phyloP scores from a whole-genome alignment of 2,888 invertebrate species.

The Eueremaeus valkanovi region DNA sequence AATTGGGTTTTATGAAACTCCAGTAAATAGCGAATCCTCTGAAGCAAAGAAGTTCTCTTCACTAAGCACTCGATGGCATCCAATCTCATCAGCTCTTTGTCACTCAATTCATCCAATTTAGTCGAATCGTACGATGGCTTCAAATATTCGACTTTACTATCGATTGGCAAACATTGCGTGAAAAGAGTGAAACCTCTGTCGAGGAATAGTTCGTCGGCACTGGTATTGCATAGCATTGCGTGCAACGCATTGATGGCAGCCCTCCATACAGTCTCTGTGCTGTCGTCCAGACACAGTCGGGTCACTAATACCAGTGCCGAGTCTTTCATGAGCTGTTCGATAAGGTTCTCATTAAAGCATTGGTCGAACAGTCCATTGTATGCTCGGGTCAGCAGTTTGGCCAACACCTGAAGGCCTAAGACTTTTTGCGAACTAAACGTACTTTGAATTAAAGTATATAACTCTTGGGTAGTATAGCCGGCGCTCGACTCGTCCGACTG shows the following conservation, averaged over 20 bases:
- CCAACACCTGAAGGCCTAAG: slow-evolving; percentile 39
- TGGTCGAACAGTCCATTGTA: slow-evolving; percentile 40
- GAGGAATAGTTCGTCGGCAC: slow-evolving; percentile 40
- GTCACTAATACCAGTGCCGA: slow-evolving; percentile 34
- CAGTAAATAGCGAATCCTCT: slow-evolving; percentile 39
- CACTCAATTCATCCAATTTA: slow-evolving; percentile 34
- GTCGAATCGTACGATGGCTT: background rate
- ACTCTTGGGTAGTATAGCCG: slow-evolving; percentile 42
- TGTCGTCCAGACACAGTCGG: slow-evolving; percentile 38
- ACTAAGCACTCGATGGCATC: slow-evolving; percentile 39
- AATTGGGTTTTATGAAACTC: background rate
- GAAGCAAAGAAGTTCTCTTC: slow-evolving; percentile 38
- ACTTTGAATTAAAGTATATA: slow-evolving; percentile 41
- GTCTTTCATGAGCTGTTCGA: slow-evolving; percentile 35
- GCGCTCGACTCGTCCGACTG: slow-evolving; percentile 38
- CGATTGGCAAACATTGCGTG: background rate
- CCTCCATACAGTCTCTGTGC: slow-evolving; percentile 31
- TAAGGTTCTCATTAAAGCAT: slow-evolving; percentile 35
- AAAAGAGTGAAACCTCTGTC: slow-evolving; percentile 41
- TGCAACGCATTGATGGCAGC: slow-evolving; percentile 39
- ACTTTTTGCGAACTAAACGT: slow-evolving; percentile 39
- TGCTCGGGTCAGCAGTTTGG: slow-evolving; percentile 35
- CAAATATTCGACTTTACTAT: slow-evolving; percentile 29
- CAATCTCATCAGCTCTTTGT: slow-evolving; percentile 35
- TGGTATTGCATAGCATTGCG: slow-evolving; percentile 41